These are phyloP conservation scores for Aphelocoma californica DNA, from an alignment of 2,797 vertebrate species.

Conservation along the genomic window DNA sequence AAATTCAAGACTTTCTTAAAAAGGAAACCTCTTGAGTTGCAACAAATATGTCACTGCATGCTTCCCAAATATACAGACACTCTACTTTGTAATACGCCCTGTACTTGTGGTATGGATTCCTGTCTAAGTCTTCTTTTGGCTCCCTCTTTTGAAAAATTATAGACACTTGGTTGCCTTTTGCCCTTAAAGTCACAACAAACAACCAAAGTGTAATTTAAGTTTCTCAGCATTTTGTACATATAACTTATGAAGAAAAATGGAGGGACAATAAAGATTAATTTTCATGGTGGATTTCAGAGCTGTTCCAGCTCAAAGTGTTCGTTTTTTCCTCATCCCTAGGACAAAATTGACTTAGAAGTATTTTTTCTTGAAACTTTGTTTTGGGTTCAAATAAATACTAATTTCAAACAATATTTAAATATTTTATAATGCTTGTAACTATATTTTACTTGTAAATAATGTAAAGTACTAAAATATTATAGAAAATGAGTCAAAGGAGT, in stretches of 20 bases:
- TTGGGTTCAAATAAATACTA: not conserved
- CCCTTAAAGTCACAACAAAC: not conserved
- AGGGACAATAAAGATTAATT: not conserved
- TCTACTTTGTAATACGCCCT: not conserved
- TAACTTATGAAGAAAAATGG: not conserved
- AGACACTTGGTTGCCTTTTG: not conserved
- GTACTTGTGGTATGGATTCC: not conserved
- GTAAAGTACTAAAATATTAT: not conserved
- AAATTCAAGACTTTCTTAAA: not conserved
- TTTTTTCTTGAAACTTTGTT: not conserved
- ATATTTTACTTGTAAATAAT: not conserved
- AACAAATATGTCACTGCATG: not conserved
- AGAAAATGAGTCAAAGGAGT: not conserved
- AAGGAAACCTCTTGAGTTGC: not conserved
- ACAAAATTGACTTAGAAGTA: not conserved
- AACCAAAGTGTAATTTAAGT: not conserved
- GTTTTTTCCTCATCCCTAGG: not conserved
- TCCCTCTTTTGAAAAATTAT: not conserved
- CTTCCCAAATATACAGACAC: not conserved
- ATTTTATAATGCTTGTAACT: not conserved
- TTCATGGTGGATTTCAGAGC: not conserved
- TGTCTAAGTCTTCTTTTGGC: not conserved
- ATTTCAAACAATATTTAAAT: not conserved
- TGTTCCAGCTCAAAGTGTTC: not conserved
- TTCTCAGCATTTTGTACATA: not conserved